These are phyloP conservation scores for Myrmecophaga tridactyla DNA, from an alignment of 2,113 vertebrate species.

Conservation along the genomic window DNA sequence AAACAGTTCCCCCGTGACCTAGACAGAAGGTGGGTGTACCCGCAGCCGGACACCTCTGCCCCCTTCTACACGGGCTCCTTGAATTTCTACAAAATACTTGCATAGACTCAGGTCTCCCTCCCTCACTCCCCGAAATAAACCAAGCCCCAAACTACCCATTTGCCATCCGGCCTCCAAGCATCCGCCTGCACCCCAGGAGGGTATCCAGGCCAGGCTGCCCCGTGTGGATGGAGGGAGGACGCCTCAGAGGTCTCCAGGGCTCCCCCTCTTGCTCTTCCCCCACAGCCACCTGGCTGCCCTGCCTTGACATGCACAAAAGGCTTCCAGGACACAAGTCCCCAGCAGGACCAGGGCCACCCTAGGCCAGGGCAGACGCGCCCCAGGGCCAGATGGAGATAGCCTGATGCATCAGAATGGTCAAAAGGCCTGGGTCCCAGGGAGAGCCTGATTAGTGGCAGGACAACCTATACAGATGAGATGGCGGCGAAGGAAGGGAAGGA, in stretches of 20 bases:
- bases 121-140: not conserved
- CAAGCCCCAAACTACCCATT: not conserved
- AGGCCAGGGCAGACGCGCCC: not conserved
- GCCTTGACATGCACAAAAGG: not conserved
- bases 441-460: not conserved
- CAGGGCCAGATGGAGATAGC: not conserved
- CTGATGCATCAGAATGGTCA: too few species aligned
- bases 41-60: slow-evolving; percentile 58
- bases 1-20: slow-evolving; percentile 43
- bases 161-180: not conserved
- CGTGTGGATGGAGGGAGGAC: not conserved
- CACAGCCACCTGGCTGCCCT: not conserved
- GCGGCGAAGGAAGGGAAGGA: not conserved
- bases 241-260: not conserved
- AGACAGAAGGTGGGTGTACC: slow-evolving; percentile 56
- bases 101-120: not conserved
- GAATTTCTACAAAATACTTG: slow-evolving; percentile 31
- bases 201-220: not conserved
- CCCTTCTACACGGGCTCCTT: not conserved
- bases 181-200: not conserved
- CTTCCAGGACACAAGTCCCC: not conserved
- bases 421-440: not conserved
- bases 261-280: not conserved
- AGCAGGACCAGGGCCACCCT: not conserved
- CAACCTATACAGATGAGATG: not conserved